These are phyloP conservation scores for Xestia xanthographa DNA, from an alignment of 2,888 invertebrate species.

Conservation along the genomic window DNA sequence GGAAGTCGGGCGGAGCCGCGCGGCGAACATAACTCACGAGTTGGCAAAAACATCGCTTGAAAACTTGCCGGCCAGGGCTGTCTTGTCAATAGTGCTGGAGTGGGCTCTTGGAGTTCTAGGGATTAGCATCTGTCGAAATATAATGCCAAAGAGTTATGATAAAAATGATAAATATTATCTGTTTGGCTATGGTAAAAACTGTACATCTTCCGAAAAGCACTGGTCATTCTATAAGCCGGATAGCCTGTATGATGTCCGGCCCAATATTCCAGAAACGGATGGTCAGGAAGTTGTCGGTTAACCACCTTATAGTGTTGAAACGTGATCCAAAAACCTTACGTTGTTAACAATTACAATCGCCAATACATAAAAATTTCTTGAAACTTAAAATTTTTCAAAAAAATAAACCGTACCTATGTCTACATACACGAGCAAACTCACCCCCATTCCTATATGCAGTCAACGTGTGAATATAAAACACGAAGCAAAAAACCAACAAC, in stretches of 20 bases:
- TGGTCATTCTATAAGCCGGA: neutral
- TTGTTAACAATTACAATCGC: neutral
- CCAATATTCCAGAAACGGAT: neutral
- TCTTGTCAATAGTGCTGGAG: neutral
- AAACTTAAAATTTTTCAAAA: neutral
- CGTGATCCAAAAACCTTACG: neutral
- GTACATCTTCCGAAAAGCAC: neutral
- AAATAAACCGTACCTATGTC: neutral
- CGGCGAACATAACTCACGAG: slow-evolving; percentile 58
- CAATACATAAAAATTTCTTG: neutral
- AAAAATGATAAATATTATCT: neutral
- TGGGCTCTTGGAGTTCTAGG: neutral
- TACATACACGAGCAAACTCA: neutral
- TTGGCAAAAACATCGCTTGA: slow-evolving; percentile 57
- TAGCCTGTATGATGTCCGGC: neutral
- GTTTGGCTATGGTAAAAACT: neutral
- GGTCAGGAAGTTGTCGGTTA: neutral
- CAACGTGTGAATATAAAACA: slow-evolving; percentile 38
- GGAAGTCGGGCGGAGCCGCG: slow-evolving; percentile 56
- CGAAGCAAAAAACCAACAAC: slow-evolving; percentile 33
- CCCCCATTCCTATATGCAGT: slow-evolving; percentile 19
- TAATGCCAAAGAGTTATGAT: neutral
- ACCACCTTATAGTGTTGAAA: neutral
- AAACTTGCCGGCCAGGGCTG: slow-evolving; percentile 57
- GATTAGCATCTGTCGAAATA: neutral